Base-by-base conservation (phyloP, 2,888 invertebrate species). In the Cheilosia impressa region DNA sequence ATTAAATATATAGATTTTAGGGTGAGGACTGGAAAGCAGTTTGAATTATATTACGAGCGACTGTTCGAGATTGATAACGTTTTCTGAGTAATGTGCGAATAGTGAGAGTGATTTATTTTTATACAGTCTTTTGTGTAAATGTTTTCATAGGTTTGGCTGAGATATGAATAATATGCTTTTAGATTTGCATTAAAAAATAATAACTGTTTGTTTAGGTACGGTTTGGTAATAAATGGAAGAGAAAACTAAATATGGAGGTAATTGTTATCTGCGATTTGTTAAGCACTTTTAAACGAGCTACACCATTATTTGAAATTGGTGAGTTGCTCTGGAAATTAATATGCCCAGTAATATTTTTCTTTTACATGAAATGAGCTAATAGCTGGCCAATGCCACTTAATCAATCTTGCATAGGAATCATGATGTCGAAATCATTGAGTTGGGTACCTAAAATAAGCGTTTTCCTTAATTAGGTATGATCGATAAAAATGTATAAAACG, bases 101-200 rank as follows among this genome's bases (percentile, higher is more conserved):
- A 68, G 68, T n/a, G 62, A 73, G 69, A 69, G 73, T 83, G 68
- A 79, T 78, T 79, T 79, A 83, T 73, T 63, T 63, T 31, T 17
- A 2, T n/a, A 41, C 7, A 47, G 15, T 24, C 15, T 2, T 24
- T 27, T 65, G 45, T 5, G 17, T 22, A 82, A 82, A 82, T 78
- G 62, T 72, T 79, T 65, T 50, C 58, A 71, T 63, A 55, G 24
- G 2, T 1, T 22, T 3, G 4, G 13, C 5, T 24, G 9, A 3
- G 4, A 17, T 24, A 13, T 24, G 4, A 15, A 52, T 38, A 13
- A 22, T 31, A 52, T 24, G 52, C 24, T 22, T 17, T 17, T 7
- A 6, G 17, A 13, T 52, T 24, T 52, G 15, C 9, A 15, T 10
- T 55, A 17, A 10, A n/a, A 55, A 31, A 7, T 15, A 2, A 34